Conservation (phyloP, 2,113 vertebrate genomes). For the Desmodus rotundus region DNA sequence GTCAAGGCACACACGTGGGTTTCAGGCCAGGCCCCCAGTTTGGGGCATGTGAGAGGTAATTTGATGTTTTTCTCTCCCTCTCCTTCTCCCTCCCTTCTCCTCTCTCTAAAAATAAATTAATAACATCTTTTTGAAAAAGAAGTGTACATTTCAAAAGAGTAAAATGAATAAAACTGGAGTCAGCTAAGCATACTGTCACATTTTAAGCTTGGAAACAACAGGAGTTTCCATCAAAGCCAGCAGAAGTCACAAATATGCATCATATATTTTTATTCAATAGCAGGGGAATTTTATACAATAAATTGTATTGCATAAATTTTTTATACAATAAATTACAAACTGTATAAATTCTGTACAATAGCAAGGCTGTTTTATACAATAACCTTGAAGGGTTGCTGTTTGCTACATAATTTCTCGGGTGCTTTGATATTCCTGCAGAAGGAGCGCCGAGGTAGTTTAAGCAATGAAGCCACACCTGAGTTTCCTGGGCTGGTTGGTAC, state of each 20-base stretch:
- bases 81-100: too few species aligned
- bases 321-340: too few species aligned
- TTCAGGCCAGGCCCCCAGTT: too few species aligned
- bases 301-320: too few species aligned
- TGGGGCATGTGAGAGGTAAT: too few species aligned
- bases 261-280: not conserved
- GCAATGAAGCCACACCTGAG: not conserved
- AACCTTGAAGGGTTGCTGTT: not conserved
- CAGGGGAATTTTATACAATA: not conserved
- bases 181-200: not conserved
- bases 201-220: slow-evolving; percentile 25
- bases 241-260: not conserved
- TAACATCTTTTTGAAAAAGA: not conserved
- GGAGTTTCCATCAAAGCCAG: not conserved
- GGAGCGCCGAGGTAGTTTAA: not conserved
- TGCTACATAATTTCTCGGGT: not conserved
- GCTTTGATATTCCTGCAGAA: not conserved
- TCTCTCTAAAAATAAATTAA: too few species aligned
- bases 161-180: not conserved
- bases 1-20: too few species aligned
- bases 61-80: too few species aligned
- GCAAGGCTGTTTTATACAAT: not conserved
- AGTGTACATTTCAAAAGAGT: not conserved
- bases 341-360: not conserved
- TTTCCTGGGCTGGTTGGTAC: not conserved